Percentiles rank a stretch among this genome's conserved stretches.
These are phyloP conservation scores for Sycobia sp. DNA, from an alignment of 1,140 invertebrate genomes.

Conservation along the genomic window DNA sequence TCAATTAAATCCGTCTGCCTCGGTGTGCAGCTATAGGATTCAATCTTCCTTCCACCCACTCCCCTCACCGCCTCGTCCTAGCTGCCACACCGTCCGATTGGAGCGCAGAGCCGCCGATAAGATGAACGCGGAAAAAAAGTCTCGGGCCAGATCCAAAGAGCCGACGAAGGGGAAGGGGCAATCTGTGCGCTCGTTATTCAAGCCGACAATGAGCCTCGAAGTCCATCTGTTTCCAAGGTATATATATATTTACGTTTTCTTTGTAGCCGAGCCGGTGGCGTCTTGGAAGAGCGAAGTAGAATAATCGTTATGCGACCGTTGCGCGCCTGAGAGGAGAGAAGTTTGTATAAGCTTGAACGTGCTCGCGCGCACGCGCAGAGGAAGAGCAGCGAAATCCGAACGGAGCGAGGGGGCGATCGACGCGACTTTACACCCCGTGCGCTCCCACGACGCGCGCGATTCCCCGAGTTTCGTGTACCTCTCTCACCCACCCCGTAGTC, in stretches of 20 bases:
- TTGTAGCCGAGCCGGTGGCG: no score
- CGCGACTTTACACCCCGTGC: no score
- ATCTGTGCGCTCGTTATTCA: constrained; percentile 35
- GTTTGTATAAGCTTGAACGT: constrained; percentile 20
- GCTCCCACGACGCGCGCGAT: no score
- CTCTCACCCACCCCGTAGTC: no score
- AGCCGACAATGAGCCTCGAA: constrained; percentile 34
- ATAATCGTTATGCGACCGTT: constrained; percentile 21
- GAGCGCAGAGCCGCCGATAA: no score
- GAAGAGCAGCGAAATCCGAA: neutral
- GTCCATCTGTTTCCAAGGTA: no score
- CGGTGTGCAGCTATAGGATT: constrained; percentile 11
- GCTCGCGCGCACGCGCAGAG: neutral
- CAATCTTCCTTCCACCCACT: constrained; percentile 4
- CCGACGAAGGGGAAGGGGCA: constrained; percentile 11
- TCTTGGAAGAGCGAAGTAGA: neutral
- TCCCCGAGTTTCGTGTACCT: no score
- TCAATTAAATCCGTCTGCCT: constrained; percentile 30
- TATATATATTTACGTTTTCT: no score
- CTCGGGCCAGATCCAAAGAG: neutral
- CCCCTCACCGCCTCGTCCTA: no score
- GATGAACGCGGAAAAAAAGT: neutral
- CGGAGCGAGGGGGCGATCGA: neutral
- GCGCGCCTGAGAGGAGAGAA: constrained; percentile 14
- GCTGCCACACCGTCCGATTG: no score